Evolutionary conservation across 2,888 invertebrate species (phyloP), one percentile per base, ranked within the genome.

Genomic region (Rhopalosiphum nymphaeae): DNA sequence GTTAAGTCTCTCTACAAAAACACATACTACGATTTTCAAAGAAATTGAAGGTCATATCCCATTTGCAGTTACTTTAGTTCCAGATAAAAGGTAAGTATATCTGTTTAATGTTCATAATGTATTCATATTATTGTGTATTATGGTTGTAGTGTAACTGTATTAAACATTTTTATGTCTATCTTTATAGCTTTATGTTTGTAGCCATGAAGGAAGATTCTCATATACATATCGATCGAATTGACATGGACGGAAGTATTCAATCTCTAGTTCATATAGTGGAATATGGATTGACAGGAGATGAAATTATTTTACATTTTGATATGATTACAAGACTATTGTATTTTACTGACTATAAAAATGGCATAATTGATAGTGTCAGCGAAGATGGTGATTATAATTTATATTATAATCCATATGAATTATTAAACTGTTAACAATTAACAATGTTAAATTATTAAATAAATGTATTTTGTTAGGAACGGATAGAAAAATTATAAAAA

Each of bases 331-430:
- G 92, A 56, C 96, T 96, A 49, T 95, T 98, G 0, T 98, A 97
- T 95, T 97, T 97, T 96, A 96, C 97, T 0, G 98, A 98, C 95
- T 97, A 97, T 86, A 97, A 97, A 25, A 96, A 96, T n/a, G 97
- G 97, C 0, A 96, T 96, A 89, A 97, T 98, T 78, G 97, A 97
- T 94, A 97, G 96, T 95, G 96, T 97, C 16, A 97, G 97, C 94
- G 96, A 97, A 49, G 96, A 97, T 95, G 97, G 97, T 96, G 95
- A 94, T 36, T 93, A 56, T 91, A 84, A 84, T 84, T 11, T 36
- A 16, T 36, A 36, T 67, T 16, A 36, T n/a, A 67, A n/a, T n/a
- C n/a, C 7, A 78, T n/a, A 21, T 0, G 36, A 78, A 36, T 78
- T 67, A 36, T 78, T 78, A 3, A 78, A 78, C 21, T 42, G 3